Evolutionary conservation across 2,797 vertebrate genomes (phyloP), one percentile per base, ranked within the genome.

Genomic region (Anabas testudineus): DNA sequence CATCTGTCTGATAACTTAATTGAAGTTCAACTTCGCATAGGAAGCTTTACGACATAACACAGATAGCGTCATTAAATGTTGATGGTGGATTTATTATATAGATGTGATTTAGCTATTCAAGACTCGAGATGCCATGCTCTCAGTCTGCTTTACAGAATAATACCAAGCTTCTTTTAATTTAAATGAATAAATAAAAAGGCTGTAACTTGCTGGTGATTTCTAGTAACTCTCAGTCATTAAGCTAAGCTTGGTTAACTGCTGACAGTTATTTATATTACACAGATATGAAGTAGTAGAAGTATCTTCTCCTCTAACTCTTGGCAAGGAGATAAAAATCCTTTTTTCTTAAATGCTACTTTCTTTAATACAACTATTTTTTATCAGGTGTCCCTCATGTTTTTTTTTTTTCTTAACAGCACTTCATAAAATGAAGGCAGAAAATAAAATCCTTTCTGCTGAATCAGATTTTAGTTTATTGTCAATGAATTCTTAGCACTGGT

Each of bases 1-100:
- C 68, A 45, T 84, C 81, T 64, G 65, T 83, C 70, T 41, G 69
- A 84, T 72, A 24, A 76, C 74, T 84, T 76, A 60, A 83, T 71
- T 73, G 60, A 80, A 83, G 78, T 74, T 82, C 45, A 34, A 66
- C 58, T 52, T 70, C 61, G 62, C 1, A 13, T 61, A 68, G 61
- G 70, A 76, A 70, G 64, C 78, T 78, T 84, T 52, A 77, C 22
- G 61, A 58, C 39, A 61, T 21, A 70, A 61, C 61, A 55, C 32
- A 43, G 73, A 76, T 30, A 51, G 51, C 18, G 46, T 28, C 46
- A 77, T 59, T 60, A 34, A 48, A 47, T 51, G 48, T 32, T 63
- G 56, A 37, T 67, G 21, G 65, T 45, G 21, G 21, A 77, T 67
- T 65, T 30, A 24, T 70, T 72, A 48, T 43, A 21, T 39, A 18